These are phyloP conservation scores for Cynoglossus semilaevis DNA, from an alignment of 2,113 vertebrate genomes.

Conservation along the genomic window DNA sequence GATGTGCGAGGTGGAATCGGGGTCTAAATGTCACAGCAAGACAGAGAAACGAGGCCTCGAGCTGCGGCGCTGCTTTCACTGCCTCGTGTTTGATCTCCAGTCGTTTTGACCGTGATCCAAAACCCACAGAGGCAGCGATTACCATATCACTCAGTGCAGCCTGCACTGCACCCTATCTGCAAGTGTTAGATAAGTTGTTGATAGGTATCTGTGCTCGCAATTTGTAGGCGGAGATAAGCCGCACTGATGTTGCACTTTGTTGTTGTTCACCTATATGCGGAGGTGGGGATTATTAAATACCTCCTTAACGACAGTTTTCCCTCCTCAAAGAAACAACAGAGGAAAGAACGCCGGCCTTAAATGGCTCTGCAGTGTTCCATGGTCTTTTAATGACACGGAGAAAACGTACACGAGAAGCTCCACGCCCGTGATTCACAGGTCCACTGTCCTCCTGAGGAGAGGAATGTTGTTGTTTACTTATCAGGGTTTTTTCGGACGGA, in stretches of 20 bases:
- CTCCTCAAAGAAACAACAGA: background rate
- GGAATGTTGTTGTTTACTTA: conserved; percentile 58
- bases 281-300: conserved; percentile 4
- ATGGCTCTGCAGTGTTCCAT: background rate
- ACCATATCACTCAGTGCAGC: conserved; percentile 49
- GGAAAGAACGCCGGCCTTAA: background rate
- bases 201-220: conserved; percentile 46
- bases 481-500: conserved; percentile 47
- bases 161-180: conserved; percentile 40
- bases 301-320: background rate
- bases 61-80: conserved; percentile 12
- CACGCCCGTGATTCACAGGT: conserved; percentile 37
- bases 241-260: conserved; percentile 27
- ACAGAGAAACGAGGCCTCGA: conserved; percentile 1
- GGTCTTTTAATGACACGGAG: conserved; percentile 9
- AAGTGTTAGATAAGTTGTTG: conserved; percentile 48
- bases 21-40: conserved; percentile 16
- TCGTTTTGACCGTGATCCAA: conserved; percentile 44
- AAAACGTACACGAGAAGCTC: conserved; percentile 27
- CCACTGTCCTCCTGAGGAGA: conserved; percentile 36
- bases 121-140: conserved; percentile 39
- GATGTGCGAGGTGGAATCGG: background rate
- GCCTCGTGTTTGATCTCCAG: conserved; percentile 44
- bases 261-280: background rate
- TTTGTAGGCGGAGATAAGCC: conserved; percentile 40